Conservation (phyloP, 2,113 vertebrate genomes). For the Shinisaurus crocodilurus region DNA sequence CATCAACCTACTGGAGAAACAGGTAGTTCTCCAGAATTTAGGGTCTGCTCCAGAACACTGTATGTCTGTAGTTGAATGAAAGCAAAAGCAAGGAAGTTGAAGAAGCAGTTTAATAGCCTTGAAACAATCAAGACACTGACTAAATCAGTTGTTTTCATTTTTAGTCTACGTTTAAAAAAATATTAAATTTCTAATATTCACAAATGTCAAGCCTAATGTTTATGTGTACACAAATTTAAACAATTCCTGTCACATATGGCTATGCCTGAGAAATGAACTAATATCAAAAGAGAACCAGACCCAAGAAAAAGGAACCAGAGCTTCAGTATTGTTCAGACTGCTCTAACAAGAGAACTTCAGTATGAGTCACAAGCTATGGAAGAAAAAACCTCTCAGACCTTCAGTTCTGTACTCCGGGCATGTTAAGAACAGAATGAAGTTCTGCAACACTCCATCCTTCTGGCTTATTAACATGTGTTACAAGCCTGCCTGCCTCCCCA, state of each 20-base stretch:
- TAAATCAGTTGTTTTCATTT: neutral
- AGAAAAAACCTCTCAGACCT: neutral
- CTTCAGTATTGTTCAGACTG: fast-evolving
- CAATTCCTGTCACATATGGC: neutral
- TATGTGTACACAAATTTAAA: neutral
- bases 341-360: neutral
- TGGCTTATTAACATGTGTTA: neutral
- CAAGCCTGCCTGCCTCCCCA: too few species aligned
- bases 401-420: neutral
- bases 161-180: neutral
- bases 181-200: neutral
- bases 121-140: neutral
- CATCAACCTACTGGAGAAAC: neutral
- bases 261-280: neutral
- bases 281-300: neutral
- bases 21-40: neutral
- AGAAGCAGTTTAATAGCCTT: neutral
- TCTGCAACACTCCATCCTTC: neutral
- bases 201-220: slow-evolving; percentile 6
- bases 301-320: neutral
- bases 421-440: neutral
- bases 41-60: neutral
- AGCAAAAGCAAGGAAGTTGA: neutral
- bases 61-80: neutral
- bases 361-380: fast-evolving